Conservation (phyloP, 2,797 vertebrate species). For the Simalia tracyae region DNA sequence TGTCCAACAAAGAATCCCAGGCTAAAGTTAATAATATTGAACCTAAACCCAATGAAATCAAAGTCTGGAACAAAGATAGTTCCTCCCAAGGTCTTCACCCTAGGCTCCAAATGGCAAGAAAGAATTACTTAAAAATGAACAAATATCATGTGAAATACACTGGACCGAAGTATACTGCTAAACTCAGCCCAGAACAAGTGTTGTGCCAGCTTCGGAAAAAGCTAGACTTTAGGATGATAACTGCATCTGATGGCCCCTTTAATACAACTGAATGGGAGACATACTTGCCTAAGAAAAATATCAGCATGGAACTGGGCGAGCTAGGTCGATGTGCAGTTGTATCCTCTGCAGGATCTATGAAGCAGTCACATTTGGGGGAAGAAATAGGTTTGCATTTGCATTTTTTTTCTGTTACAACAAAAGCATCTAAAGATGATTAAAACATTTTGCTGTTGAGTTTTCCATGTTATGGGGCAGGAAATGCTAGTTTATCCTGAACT, state of each 20-base stretch:
- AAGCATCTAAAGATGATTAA: background rate
- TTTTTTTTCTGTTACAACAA: background rate
- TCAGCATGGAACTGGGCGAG: slow-evolving; percentile 68
- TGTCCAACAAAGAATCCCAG: background rate
- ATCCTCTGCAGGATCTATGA: slow-evolving; percentile 79
- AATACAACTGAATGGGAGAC: slow-evolving; percentile 68
- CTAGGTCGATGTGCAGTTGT: slow-evolving; percentile 77
- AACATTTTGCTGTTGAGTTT: background rate
- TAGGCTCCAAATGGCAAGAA: slow-evolving; percentile 72
- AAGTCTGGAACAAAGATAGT: slow-evolving; percentile 78
- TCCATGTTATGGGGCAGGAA: background rate
- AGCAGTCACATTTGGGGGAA: slow-evolving; percentile 71
- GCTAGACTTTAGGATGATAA: slow-evolving; percentile 73
- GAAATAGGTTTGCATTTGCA: slow-evolving; percentile 77
- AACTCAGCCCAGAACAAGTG: slow-evolving; percentile 65
- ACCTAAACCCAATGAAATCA: slow-evolving; percentile 33
- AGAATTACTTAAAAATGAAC: slow-evolving; percentile 73
- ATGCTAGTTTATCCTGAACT: background rate
- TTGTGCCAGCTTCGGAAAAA: slow-evolving; percentile 71
- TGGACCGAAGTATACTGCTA: slow-evolving; percentile 59
- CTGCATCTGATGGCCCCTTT: slow-evolving; percentile 71
- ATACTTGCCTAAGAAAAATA: slow-evolving; percentile 68
- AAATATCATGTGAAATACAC: slow-evolving; percentile 74
- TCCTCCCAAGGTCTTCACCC: slow-evolving; percentile 71
- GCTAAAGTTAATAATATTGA: slow-evolving; percentile 39